Conservation (phyloP, 2,888 invertebrate genomes). For the Leucania comma region DNA sequence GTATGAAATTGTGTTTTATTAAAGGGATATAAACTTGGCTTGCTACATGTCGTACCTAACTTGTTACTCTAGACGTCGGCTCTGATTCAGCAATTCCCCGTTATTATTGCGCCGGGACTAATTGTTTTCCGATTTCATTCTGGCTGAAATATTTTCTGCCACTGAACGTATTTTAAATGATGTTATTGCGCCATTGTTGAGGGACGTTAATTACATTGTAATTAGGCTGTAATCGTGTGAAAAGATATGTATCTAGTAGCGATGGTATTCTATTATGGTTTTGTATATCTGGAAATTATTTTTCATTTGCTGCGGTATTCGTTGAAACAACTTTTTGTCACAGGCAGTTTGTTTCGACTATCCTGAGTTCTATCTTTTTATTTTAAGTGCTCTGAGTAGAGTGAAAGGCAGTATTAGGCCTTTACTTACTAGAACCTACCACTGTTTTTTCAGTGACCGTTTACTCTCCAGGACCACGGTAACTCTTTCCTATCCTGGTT, state of each 20-base stretch:
- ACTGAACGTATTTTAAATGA: slow-evolving; percentile 75
- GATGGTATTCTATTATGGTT: neutral
- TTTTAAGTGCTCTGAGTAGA: too few relatives aligned
- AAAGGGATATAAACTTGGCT: slow-evolving; percentile 88
- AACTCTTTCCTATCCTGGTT: too few relatives aligned
- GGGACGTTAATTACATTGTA: slow-evolving; percentile 58
- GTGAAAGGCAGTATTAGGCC: too few relatives aligned
- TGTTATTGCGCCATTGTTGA: slow-evolving; percentile 63
- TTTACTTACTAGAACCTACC: too few relatives aligned
- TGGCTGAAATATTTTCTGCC: slow-evolving; percentile 71
- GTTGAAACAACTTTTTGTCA: neutral
- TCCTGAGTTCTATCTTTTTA: too few relatives aligned
- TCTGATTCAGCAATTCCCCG: slow-evolving; percentile 78
- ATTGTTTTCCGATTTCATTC: slow-evolving; percentile 85
- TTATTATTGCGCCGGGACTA: slow-evolving; percentile 82
- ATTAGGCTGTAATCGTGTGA: slow-evolving; percentile 23
- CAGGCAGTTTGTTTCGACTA: too few relatives aligned
- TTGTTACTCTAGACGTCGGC: slow-evolving; percentile 83
- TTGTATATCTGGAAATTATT: neutral
- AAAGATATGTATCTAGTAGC: slow-evolving; percentile 7
- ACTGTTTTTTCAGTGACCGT: too few relatives aligned
- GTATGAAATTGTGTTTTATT: slow-evolving; percentile 90
- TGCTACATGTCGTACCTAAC: slow-evolving; percentile 86
- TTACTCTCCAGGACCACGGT: too few relatives aligned
- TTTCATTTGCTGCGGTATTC: neutral